A percentile compares a stretch with the other conserved stretches of the same genome.
Conservation (phyloP, 2,888 invertebrate genomes). For the Amphipyra tragopoginis region DNA sequence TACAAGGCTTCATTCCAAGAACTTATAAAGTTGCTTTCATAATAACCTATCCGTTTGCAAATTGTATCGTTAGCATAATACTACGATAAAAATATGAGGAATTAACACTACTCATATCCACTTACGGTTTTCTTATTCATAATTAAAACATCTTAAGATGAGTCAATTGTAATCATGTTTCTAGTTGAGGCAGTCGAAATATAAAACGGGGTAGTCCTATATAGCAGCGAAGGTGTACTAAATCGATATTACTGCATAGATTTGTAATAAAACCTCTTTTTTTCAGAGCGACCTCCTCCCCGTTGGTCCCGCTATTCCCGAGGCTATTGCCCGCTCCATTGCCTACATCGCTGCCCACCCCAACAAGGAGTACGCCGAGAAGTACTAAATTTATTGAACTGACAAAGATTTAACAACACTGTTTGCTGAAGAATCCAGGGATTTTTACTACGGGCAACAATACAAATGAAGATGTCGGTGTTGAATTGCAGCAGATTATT, state of each 20-base stretch:
- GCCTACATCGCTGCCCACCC: slow-evolving; percentile 70
- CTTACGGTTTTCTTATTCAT: slow-evolving; percentile 1
- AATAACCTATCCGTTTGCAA: slow-evolving; percentile 19
- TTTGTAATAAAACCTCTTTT: slow-evolving; percentile 12
- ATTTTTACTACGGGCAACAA: slow-evolving; percentile 6
- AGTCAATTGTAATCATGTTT: slow-evolving; percentile 1
- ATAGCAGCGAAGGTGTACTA: not conserved
- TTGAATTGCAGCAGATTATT: slow-evolving; percentile 19
- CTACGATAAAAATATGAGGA: slow-evolving; percentile 5
- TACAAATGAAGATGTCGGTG: slow-evolving; percentile 13
- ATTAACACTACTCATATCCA: not conserved
- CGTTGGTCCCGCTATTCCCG: slow-evolving; percentile 71
- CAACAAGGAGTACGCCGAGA: slow-evolving; percentile 5
- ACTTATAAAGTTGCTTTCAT: slow-evolving; percentile 2
- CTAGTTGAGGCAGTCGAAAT: not conserved
- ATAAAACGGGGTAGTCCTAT: not conserved
- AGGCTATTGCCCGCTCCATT: slow-evolving; percentile 70
- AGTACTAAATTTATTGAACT: slow-evolving; percentile 35
- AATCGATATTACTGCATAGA: not conserved
- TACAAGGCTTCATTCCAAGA: slow-evolving; percentile 12
- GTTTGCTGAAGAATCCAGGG: slow-evolving; percentile 18
- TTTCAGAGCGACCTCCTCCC: slow-evolving; percentile 72
- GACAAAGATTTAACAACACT: slow-evolving; percentile 11
- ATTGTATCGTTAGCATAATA: slow-evolving; percentile 9
- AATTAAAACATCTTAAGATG: not conserved